Percentiles rank a stretch among this genome's conserved stretches.
Evolutionary conservation across 2,113 vertebrate species (phyloP).

Genomic region (Xiphorhynchus elegans): DNA sequence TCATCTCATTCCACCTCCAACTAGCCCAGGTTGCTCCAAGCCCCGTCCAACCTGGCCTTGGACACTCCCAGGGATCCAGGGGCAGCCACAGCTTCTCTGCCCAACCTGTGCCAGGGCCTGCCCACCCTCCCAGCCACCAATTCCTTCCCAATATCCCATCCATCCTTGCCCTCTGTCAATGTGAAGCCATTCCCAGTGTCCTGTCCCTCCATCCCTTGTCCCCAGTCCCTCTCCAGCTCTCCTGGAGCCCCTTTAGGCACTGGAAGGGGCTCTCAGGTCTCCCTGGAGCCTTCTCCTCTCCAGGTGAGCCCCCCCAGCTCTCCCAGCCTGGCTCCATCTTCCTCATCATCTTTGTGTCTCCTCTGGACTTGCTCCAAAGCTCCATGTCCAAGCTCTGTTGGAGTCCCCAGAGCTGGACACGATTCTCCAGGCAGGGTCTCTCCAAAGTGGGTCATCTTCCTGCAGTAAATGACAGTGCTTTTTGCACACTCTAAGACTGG

Average conservation of each 20-base stretch:
- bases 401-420: neutral
- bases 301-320: fast-evolving
- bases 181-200: neutral
- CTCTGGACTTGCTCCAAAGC: neutral
- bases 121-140: fast-evolving
- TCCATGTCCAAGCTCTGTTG: neutral
- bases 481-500: neutral
- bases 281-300: neutral
- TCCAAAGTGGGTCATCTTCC: neutral
- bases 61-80: neutral
- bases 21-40: neutral
- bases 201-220: neutral
- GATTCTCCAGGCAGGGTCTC: fast-evolving
- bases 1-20: neutral
- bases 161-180: fast-evolving
- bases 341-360: neutral
- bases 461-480: neutral
- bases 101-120: fast-evolving
- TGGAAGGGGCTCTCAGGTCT: neutral
- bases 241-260: neutral
- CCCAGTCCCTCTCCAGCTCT: neutral
- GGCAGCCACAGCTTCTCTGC: neutral
- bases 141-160: neutral
- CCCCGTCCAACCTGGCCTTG: neutral
- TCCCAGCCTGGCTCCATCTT: neutral